phyloP scores from a whole-genome alignment of 1,140 invertebrate species.

The Daktulosphaira vitifoliae region DNA sequence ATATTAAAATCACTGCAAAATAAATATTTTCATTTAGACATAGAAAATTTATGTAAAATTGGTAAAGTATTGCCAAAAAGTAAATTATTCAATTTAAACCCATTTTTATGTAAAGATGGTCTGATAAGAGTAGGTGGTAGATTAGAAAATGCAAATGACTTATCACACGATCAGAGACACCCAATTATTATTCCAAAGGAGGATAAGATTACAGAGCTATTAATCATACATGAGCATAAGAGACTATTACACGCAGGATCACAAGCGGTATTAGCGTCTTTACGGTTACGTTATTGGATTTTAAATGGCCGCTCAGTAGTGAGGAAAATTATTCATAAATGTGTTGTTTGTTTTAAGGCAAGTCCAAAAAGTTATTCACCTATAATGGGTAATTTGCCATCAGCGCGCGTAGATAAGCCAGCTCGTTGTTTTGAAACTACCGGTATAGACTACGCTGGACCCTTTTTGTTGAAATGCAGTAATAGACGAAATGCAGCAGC shows the following conservation, averaged over 20 bases:
- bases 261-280: constrained; percentile 5
- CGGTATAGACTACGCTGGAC: constrained; percentile 39
- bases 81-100: constrained; percentile 24
- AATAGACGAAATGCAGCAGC: neutral
- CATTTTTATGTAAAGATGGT: constrained; percentile 35
- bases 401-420: constrained; percentile 26
- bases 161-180: constrained; percentile 41
- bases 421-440: constrained; percentile 30
- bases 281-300: constrained; percentile 28
- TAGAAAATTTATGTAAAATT: neutral
- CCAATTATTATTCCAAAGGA: constrained; percentile 42
- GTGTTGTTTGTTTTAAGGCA: constrained; percentile 27
- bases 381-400: constrained; percentile 37
- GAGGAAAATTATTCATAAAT: constrained; percentile 23
- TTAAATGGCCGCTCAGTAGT: constrained; percentile 2
- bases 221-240: constrained; percentile 41
- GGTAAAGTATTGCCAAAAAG: neutral
- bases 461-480: constrained; percentile 19
- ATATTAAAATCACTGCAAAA: neutral
- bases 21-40: constrained; percentile 3
- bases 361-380: constrained; percentile 14
- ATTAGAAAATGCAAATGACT: constrained; percentile 2
- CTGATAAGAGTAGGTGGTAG: constrained; percentile 32
- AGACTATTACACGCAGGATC: constrained; percentile 41
- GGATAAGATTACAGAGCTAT: constrained; percentile 40